phyloP scores from a whole-genome alignment of 2,797 vertebrate species.

The Champsocephalus gunnari region DNA sequence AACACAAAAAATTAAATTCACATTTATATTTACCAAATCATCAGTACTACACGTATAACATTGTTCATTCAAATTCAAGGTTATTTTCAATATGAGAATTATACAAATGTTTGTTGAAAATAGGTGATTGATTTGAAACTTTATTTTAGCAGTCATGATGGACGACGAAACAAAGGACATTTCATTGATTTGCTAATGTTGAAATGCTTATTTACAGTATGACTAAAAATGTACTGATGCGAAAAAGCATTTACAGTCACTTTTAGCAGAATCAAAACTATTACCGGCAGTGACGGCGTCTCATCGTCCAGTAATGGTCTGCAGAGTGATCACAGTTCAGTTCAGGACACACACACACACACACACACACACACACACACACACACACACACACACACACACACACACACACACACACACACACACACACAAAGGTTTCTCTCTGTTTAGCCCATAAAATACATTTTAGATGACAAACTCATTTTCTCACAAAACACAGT shows the following conservation, averaged over 20 bases:
- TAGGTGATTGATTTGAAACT: too few relatives aligned
- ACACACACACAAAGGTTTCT: slow-evolving; percentile 19
- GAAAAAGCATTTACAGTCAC: slow-evolving; percentile 24
- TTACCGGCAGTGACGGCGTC: slow-evolving; percentile 44
- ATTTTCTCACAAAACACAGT: slow-evolving; percentile 1
- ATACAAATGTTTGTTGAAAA: too few relatives aligned
- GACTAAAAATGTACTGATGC: slow-evolving; percentile 24
- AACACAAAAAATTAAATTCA: background rate
- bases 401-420: slow-evolving; percentile 15
- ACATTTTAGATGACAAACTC: slow-evolving; percentile 31
- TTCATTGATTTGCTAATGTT: slow-evolving; percentile 3
- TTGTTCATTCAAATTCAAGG: background rate
- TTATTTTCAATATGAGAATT: background rate
- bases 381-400: slow-evolving; percentile 8
- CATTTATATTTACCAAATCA: too few relatives aligned
- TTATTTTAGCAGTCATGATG: background rate
- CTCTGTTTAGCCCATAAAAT: slow-evolving; percentile 7
- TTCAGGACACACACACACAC: slow-evolving; percentile 11
- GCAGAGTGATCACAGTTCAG: slow-evolving; percentile 57
- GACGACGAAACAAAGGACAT: background rate
- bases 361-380: slow-evolving; percentile 27
- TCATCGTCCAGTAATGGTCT: slow-evolving; percentile 59
- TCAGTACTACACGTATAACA: too few relatives aligned
- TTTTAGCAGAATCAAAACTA: slow-evolving; percentile 44
- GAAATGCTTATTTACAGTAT: slow-evolving; percentile 21